A percentile compares a stretch with the other conserved stretches of the same genome.
Evolutionary conservation across 2,888 invertebrate genomes (phyloP).

Genomic region (Metallyticus violacea): DNA sequence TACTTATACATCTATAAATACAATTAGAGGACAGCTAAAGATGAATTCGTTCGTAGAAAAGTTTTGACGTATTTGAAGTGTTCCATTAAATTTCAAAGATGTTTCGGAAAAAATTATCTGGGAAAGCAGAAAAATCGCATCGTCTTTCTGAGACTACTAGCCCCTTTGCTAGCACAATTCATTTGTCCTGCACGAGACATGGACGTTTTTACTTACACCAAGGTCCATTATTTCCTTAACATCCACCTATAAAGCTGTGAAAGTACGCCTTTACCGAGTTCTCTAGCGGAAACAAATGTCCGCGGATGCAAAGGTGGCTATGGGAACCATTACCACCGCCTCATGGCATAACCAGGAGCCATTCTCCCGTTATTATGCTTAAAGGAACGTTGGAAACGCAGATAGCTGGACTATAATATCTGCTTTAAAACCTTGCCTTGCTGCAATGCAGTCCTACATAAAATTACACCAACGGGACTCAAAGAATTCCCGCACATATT

Average conservation of each 20-base stretch:
- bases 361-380: not conserved
- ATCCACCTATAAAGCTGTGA: not conserved
- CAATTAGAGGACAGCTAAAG: too few relatives aligned
- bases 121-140: too few relatives aligned
- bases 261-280: not conserved
- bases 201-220: not conserved
- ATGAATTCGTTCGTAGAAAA: too few relatives aligned
- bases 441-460: conserved; percentile 31
- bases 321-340: not conserved
- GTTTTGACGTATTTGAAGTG: too few relatives aligned
- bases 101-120: too few relatives aligned
- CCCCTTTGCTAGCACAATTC: not conserved
- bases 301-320: not conserved
- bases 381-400: not conserved
- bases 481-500: conserved; percentile 23
- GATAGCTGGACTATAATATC: not conserved
- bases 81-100: too few relatives aligned
- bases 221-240: not conserved
- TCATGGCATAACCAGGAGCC: not conserved
- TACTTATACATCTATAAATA: too few relatives aligned
- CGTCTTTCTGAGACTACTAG: too few relatives aligned
- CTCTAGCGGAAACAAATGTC: not conserved
- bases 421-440: conserved; percentile 19
- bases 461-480: conserved; percentile 27
- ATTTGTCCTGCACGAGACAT: not conserved